Evolutionary conservation across 2,888 invertebrate genomes (phyloP).

Genomic region (Hetaerina titia): DNA sequence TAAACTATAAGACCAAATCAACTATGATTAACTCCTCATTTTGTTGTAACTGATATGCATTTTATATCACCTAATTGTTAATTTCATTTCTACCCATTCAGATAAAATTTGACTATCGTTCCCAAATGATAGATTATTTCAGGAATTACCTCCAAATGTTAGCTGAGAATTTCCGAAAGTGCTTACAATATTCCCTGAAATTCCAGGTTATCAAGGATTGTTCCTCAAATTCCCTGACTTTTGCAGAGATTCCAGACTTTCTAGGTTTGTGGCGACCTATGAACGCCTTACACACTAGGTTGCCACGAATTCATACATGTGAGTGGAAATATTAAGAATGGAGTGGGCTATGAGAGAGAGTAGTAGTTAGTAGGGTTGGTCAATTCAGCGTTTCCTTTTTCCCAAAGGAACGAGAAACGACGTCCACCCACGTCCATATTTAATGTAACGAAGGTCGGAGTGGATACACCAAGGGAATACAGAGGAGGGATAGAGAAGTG

Average conservation of each 20-base stretch:
- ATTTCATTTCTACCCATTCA: no score
- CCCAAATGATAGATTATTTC: no score
- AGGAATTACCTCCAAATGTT: no score
- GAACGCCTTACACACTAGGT: background rate
- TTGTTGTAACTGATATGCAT: no score
- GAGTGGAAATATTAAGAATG: background rate
- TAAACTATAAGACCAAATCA: no score
- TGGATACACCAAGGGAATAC: constrained; percentile 11
- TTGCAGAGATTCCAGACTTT: no score
- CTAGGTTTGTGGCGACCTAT: background rate
- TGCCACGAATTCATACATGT: background rate
- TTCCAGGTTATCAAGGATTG: background rate
- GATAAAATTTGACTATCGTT: no score
- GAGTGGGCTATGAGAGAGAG: background rate
- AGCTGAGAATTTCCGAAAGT: no score
- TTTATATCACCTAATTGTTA: no score
- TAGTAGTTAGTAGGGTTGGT: background rate
- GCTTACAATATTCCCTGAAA: no score
- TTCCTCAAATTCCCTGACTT: background rate
- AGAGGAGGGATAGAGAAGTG: background rate
- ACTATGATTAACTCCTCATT: no score
- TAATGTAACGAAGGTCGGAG: background rate
- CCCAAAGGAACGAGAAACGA: background rate
- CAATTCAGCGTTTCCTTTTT: background rate
- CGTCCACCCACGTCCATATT: background rate